Base-by-base conservation (phyloP, 2,888 invertebrate species). In the Polydrusus tereticollis region DNA sequence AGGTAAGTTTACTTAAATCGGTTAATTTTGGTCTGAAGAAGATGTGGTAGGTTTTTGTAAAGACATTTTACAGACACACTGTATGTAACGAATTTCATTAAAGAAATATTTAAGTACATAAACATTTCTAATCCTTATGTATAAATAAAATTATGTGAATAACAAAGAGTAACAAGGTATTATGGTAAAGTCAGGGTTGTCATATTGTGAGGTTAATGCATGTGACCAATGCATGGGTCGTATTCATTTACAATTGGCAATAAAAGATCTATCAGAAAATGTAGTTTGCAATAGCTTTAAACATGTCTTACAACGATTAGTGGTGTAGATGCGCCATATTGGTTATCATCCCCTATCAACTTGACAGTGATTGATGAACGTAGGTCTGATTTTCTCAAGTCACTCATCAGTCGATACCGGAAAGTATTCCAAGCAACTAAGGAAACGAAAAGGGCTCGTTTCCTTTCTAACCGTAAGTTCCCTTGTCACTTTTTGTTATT, bases 281-380 rank as follows among this genome's bases (percentile, higher is more conserved):
- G 58, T 62, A 47, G 23, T 23, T 45, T n/a, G 45, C 38, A 36
- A 60, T 69, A 78, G 77, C 76, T 77, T 77, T 77, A 79, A 80
- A 79, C 80, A 81, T 82, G 81, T 80, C 78, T 79, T 77, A 80
- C 80, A 80, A 78, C 80, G 80, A 82, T 82, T 81, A 82, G 80
- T 77, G 77, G 76, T 80, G 80, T 80, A 79, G 82, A 80, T 80
- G 79, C 81, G 81, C 80, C 81, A 80, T 81, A 81, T 81, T 81
- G 80, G 80, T 79, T 81, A 82, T 82, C 81, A 82, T 81, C 80
- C 79, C 77, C 77, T 78, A 80, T 74, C 74, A 74, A 81, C 80
- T 75, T 79, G 82, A 82, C 82, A 78, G 77, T 78, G 82, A 82
- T 82, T 82, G 82, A 82, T 82, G 81, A 79, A 80, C 78, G 78